Base-by-base conservation (phyloP, 92 coral and sea anemone genomes). In the Paramuricea clavata region DNA sequence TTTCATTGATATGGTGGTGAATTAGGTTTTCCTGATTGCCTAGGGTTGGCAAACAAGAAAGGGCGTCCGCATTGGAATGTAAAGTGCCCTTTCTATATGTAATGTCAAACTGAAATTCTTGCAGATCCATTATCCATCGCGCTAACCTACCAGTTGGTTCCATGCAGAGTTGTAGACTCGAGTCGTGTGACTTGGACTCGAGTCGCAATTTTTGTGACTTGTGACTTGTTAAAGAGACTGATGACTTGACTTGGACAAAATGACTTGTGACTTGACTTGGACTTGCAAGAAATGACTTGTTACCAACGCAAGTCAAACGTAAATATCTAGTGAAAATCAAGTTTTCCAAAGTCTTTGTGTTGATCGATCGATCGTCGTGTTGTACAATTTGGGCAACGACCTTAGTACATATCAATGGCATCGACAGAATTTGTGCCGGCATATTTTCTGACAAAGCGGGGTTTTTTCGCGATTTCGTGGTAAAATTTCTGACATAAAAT, bases 41-140 rank as follows among this genome's bases (percentile, higher is more conserved):
- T 26, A 60, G 30, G 7, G 30, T 19, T 23, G 80, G 80, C 60
- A 78, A 39, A 17, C 92, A 39, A 11, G 92, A 78, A 41, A 89
- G 39, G 12, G 86, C 87, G 33, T 85, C 89, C 32, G 87, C 87
- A 49, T 85, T 85, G 33, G 16, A 50, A 69, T 89, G 87, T 31
- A 80, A 74, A 10, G 78, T n/a, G 26, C 93, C 90, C 16, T 87
- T 81, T 28, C 85, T 62, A 47, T 86, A 83, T 54, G 76, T 71
- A 16, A 81, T 68, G 43, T 69, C n/a, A 36, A 90, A 86, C 25
- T 86, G 87, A 69, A 90, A 90, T 64, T 87, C 91, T 50, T 87
- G 91, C 26, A 87, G 76, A 44, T 87, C 91, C 91, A 81, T 87
- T 1, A 87, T 69, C 90, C 90, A 87, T 16, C 90, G 68, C 22